Conservation (phyloP, 2,797 vertebrate genomes). For the Helostoma temminkii region DNA sequence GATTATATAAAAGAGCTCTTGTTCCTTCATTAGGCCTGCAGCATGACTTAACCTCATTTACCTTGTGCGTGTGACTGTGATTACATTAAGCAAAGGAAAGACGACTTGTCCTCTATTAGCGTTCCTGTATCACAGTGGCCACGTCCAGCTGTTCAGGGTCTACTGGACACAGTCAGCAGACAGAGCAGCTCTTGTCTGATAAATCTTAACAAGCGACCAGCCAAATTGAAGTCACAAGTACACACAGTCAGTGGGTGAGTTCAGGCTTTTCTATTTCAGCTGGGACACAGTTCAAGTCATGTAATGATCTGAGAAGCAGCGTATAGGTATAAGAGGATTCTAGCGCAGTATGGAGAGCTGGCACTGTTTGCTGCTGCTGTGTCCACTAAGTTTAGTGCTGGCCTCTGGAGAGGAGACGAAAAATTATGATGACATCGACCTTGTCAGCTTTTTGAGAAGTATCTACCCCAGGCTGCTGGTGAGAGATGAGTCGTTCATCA, state of each 20-base stretch:
- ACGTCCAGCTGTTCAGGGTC: constrained; percentile 41
- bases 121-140: constrained; percentile 27
- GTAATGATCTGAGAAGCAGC: constrained; percentile 51
- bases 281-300: constrained; percentile 33
- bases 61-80: constrained; percentile 44
- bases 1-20: not conserved
- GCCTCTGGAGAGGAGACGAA: constrained; percentile 45
- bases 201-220: constrained; percentile 38
- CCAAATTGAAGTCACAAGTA: constrained; percentile 82
- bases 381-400: constrained; percentile 41
- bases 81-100: constrained; percentile 73
- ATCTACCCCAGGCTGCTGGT: constrained; percentile 55
- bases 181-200: constrained; percentile 73
- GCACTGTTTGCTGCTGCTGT: constrained; percentile 67
- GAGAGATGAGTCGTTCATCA: constrained; percentile 56
- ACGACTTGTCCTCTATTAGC: constrained; percentile 74
- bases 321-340: constrained; percentile 24
- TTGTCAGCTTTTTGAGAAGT: constrained; percentile 68
- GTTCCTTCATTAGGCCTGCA: not conserved
- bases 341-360: constrained; percentile 65
- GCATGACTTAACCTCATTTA: not conserved
- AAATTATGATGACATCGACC: constrained; percentile 56
- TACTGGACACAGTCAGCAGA: constrained; percentile 49
- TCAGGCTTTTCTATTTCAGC: constrained; percentile 22
- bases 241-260: constrained; percentile 20